Percentiles rank a stretch among this genome's conserved stretches.
Evolutionary conservation across 2,113 vertebrate genomes (phyloP).

Genomic region (Poecile atricapillus): DNA sequence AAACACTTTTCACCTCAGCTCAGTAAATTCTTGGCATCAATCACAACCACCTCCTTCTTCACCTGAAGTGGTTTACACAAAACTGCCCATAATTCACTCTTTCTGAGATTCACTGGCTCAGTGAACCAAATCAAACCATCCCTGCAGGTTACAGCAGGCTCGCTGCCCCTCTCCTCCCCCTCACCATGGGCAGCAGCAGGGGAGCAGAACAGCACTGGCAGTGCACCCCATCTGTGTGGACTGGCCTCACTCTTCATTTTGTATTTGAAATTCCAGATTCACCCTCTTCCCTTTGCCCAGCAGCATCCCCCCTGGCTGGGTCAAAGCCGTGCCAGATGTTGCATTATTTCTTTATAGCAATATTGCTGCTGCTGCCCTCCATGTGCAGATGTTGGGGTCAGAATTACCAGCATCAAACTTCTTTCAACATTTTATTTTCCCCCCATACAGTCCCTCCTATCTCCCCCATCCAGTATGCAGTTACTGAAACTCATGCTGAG

Average conservation of each 20-base stretch:
- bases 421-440: background rate
- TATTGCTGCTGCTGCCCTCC: background rate
- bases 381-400: background rate
- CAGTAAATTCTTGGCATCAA: constrained; percentile 54
- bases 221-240: background rate
- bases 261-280: background rate
- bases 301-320: background rate
- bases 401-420: background rate
- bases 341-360: background rate
- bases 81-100: constrained; percentile 52
- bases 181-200: background rate
- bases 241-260: background rate
- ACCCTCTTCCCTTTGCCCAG: background rate
- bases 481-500: background rate
- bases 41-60: constrained; percentile 53
- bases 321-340: background rate
- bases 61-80: constrained; percentile 61
- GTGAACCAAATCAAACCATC: constrained; percentile 37
- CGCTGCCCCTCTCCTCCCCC: background rate
- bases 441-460: background rate
- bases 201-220: background rate
- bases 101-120: constrained; percentile 21
- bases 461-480: background rate
- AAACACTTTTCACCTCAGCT: constrained; percentile 68
- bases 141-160: background rate